Percentiles rank a stretch among this genome's conserved stretches.
phyloP scores from a whole-genome alignment of 1,140 invertebrate genomes.

The Rhynchophorus ferrugineus region DNA sequence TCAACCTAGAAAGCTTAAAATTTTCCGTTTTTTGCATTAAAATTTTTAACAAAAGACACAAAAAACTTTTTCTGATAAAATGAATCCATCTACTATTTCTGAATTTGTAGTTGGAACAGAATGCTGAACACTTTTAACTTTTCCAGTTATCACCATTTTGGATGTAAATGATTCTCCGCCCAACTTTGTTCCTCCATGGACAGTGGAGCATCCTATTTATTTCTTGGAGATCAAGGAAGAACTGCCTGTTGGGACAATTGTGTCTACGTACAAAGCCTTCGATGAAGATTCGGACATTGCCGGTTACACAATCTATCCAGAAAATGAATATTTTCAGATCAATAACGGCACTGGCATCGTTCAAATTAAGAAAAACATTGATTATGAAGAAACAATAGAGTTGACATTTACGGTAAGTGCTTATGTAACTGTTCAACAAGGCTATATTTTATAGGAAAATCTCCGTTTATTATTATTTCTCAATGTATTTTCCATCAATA shows the following conservation, averaged over 20 bases:
- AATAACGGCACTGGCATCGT: slow-evolving; percentile 74
- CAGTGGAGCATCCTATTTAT: slow-evolving; percentile 58
- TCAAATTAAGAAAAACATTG: slow-evolving; percentile 66
- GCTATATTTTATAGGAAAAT: too few relatives aligned
- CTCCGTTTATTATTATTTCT: too few relatives aligned
- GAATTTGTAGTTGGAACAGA: too few relatives aligned
- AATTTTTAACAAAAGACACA: too few relatives aligned
- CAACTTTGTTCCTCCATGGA: slow-evolving; percentile 63
- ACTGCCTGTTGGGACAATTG: slow-evolving; percentile 69
- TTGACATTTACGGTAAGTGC: slow-evolving; percentile 59
- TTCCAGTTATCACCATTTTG: slow-evolving; percentile 69
- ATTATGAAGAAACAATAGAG: slow-evolving; percentile 71
- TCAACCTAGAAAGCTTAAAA: too few relatives aligned
- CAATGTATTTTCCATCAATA: too few relatives aligned
- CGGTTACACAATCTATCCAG: slow-evolving; percentile 62
- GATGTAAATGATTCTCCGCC: slow-evolving; percentile 66
- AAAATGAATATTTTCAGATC: slow-evolving; percentile 68
- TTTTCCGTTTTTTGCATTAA: too few relatives aligned
- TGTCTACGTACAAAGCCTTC: slow-evolving; percentile 71
- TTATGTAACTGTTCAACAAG: too few relatives aligned
- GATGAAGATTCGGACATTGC: slow-evolving; percentile 79
- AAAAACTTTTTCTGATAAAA: too few relatives aligned
- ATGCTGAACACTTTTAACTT: too few relatives aligned
- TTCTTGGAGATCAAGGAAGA: slow-evolving; percentile 72
- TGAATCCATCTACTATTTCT: too few relatives aligned